phyloP scores from a whole-genome alignment of 2,113 vertebrate species.

The Acinonyx jubatus region DNA sequence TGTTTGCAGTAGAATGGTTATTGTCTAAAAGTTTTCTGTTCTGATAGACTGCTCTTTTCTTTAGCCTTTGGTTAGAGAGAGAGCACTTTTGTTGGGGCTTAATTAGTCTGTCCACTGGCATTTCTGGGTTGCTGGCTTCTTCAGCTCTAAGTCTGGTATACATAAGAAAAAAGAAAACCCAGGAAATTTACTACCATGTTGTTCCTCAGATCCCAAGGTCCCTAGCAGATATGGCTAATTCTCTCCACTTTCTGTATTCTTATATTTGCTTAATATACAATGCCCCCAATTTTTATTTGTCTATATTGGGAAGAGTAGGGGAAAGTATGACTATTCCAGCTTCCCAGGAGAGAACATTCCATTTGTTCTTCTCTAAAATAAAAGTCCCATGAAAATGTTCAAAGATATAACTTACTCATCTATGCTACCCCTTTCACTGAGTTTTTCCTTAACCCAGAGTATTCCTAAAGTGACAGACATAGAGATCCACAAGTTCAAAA shows the following conservation, averaged over 20 bases:
- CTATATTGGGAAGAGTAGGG: not conserved
- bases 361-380: not conserved
- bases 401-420: not conserved
- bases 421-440: not conserved
- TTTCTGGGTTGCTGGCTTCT: not conserved
- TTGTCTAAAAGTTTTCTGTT: not conserved
- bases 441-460: not conserved
- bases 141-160: not conserved
- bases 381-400: not conserved
- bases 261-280: not conserved
- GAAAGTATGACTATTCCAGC: not conserved
- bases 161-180: not conserved
- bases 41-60: not conserved
- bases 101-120: not conserved
- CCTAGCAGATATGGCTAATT: not conserved
- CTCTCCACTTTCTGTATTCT: not conserved
- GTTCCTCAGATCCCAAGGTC: not conserved
- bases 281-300: not conserved
- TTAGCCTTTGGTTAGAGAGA: not conserved
- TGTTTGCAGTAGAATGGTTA: not conserved
- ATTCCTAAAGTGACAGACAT: not conserved
- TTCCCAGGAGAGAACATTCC: not conserved
- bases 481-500: not conserved
- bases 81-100: not conserved
- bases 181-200: not conserved